A percentile compares a stretch with the other conserved stretches of the same genome.
These are phyloP conservation scores for Drosophila erecta DNA, from an alignment of 1,140 invertebrate genomes.

Conservation along the genomic window DNA sequence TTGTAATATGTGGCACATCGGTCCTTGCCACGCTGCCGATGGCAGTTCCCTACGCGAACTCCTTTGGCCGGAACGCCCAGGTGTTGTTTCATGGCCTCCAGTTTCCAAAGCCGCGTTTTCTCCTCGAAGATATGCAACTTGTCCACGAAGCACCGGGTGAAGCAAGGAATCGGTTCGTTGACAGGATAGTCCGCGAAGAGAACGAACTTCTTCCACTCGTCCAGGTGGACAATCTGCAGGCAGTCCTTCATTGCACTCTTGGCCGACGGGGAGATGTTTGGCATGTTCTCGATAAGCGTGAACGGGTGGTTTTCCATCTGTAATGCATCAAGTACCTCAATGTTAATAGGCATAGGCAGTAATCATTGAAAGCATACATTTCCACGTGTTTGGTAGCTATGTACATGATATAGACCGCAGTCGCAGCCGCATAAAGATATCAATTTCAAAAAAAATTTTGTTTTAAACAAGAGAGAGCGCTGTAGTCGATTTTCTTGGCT, in stretches of 20 bases:
- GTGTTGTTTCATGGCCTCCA: constrained; percentile 49
- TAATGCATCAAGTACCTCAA: not conserved
- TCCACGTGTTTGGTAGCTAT: too few relatives aligned
- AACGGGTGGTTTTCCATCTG: constrained; percentile 75
- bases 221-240: constrained; percentile 50
- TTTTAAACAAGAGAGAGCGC: too few relatives aligned
- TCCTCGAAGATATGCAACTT: constrained; percentile 62
- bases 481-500: too few relatives aligned
- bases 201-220: constrained; percentile 53
- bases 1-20: constrained; percentile 62
- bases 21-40: constrained; percentile 44
- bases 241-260: constrained; percentile 77
- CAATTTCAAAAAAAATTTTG: too few relatives aligned
- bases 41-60: constrained; percentile 32
- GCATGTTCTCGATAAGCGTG: constrained; percentile 68
- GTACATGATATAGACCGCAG: too few relatives aligned
- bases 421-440: too few relatives aligned
- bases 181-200: constrained; percentile 56
- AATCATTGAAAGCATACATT: too few relatives aligned
- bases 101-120: constrained; percentile 59
- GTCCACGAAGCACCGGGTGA: constrained; percentile 64
- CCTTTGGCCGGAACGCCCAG: constrained; percentile 56
- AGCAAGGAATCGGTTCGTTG: constrained; percentile 72
- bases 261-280: constrained; percentile 46
- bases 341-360: too few relatives aligned